Percentiles rank a stretch among this genome's conserved stretches.
phyloP scores from a whole-genome alignment of 2,797 vertebrate genomes.

The Acrossocheilus fasciatus region DNA sequence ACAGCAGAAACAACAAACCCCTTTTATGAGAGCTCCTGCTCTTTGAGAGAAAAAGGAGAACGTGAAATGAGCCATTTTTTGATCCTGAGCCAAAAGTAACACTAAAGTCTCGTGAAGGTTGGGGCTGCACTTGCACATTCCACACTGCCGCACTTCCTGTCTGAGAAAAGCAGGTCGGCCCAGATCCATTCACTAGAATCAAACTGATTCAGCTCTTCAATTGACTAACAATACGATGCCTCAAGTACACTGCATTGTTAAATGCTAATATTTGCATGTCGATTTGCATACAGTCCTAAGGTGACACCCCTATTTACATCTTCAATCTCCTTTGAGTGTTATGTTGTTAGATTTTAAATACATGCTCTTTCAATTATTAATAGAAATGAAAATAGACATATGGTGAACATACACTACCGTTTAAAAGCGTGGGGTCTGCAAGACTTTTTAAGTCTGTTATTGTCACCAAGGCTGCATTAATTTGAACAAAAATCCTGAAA shows the following conservation, averaged over 20 bases:
- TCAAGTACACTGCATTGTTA: neutral
- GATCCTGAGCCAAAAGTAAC: conserved; percentile 67
- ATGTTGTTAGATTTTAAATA: neutral
- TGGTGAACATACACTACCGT: neutral
- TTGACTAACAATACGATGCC: conserved; percentile 6
- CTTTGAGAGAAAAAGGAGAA: conserved; percentile 36
- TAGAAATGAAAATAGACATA: neutral
- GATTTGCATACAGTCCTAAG: neutral
- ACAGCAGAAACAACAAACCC: conserved; percentile 32
- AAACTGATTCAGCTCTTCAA: conserved; percentile 50
- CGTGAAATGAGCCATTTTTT: conserved; percentile 55
- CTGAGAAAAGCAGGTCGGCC: conserved; percentile 56
- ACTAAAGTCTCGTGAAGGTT: conserved; percentile 49
- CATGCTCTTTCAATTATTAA: neutral
- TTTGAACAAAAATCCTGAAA: neutral
- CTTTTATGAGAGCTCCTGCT: conserved; percentile 39
- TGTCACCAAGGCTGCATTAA: neutral
- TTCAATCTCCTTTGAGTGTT: neutral
- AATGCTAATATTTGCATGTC: neutral
- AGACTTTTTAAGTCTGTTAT: neutral
- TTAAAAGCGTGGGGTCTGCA: neutral
- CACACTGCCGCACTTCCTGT: conserved; percentile 74
- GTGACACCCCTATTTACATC: neutral
- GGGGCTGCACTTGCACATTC: conserved; percentile 70
- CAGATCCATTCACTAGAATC: conserved; percentile 36